Conservation (phyloP, 2,797 vertebrate genomes). For the Poeciliopsis gracilis region DNA sequence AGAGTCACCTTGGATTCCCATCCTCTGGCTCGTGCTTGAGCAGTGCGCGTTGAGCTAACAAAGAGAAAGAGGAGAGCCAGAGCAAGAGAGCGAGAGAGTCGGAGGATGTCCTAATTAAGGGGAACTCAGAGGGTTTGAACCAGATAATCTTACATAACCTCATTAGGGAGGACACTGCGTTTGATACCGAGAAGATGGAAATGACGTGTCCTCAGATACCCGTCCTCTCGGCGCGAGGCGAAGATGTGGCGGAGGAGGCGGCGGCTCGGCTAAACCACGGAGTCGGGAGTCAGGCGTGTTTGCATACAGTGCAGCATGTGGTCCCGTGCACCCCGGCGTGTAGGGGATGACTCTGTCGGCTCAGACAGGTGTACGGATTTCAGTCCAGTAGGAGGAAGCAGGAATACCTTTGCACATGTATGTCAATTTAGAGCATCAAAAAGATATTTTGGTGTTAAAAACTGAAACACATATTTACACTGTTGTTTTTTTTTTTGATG, state of each 20-base stretch:
- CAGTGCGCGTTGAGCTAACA: conserved; percentile 66
- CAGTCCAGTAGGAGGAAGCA: conserved; percentile 9
- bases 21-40: conserved; percentile 63
- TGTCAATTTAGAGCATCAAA: neutral
- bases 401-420: neutral
- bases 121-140: conserved; percentile 83
- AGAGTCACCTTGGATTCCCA: conserved; percentile 78
- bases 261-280: conserved; percentile 37
- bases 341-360: conserved; percentile 7
- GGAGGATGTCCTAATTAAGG: conserved; percentile 85
- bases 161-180: conserved; percentile 78
- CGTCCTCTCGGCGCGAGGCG: conserved; percentile 47
- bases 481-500: neutral
- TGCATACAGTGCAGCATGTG: conserved; percentile 31
- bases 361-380: conserved; percentile 23
- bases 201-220: conserved; percentile 70
- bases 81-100: conserved; percentile 55
- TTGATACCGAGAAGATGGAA: conserved; percentile 78
- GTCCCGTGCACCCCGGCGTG: conserved; percentile 34
- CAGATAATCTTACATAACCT: conserved; percentile 85
- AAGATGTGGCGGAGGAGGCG: conserved; percentile 37
- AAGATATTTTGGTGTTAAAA: neutral
- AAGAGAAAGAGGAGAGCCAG: conserved; percentile 60
- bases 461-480: neutral
- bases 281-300: conserved; percentile 34